These are phyloP conservation scores for Synanthedon formicaeformis DNA, from an alignment of 2,888 invertebrate species.

Conservation along the genomic window DNA sequence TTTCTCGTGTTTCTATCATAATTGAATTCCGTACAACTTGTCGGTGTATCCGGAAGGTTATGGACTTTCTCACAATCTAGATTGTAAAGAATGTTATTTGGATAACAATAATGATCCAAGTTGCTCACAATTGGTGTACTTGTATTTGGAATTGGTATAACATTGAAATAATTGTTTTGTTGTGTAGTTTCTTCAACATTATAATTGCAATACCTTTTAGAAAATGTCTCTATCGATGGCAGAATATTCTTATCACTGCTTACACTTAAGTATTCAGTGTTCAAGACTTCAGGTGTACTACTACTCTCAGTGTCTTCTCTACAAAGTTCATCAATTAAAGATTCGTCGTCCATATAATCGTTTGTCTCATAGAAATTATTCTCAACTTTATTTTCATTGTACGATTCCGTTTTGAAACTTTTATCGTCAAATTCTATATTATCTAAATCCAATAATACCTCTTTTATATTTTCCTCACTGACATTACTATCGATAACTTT, in stretches of 20 bases:
- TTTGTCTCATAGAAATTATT: constrained; percentile 29
- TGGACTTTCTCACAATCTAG: constrained; percentile 47
- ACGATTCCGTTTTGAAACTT: constrained; percentile 28
- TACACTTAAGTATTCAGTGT: constrained; percentile 38
- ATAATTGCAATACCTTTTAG: constrained; percentile 47
- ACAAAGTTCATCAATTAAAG: constrained; percentile 57
- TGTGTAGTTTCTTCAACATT: constrained; percentile 24
- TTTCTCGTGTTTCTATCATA: constrained; percentile 49
- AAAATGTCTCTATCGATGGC: constrained; percentile 61
- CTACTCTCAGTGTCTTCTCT: constrained; percentile 54
- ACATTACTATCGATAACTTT: constrained; percentile 51
- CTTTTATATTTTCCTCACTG: constrained; percentile 57
- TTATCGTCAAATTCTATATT: constrained; percentile 53
- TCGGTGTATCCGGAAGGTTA: constrained; percentile 52
- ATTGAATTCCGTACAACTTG: constrained; percentile 53
- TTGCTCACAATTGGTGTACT: constrained; percentile 31
- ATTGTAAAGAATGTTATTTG: constrained; percentile 55
- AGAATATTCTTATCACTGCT: constrained; percentile 24
- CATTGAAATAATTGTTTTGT: constrained; percentile 14
- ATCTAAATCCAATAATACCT: constrained; percentile 55
- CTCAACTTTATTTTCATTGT: constrained; percentile 19
- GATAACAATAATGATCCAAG: constrained; percentile 59
- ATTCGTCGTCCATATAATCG: constrained; percentile 62
- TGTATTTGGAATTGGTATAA: constrained; percentile 16
- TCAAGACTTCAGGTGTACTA: constrained; percentile 44